Evolutionary conservation across 2,113 vertebrate genomes (phyloP).

Genomic region (Grammomys dolichurus): DNA sequence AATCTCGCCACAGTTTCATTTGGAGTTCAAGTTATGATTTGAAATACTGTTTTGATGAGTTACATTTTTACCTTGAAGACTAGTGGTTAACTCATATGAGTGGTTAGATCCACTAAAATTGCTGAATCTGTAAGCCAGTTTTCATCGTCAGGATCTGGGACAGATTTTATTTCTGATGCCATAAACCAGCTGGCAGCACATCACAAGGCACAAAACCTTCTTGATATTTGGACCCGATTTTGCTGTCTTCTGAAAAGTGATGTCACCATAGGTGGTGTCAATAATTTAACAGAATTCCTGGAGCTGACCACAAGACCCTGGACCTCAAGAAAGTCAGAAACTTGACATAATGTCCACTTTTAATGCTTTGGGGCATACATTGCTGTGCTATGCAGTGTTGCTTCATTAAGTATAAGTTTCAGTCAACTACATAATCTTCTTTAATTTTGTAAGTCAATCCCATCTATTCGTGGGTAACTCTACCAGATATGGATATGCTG

Average conservation of each 20-base stretch:
- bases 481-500: neutral
- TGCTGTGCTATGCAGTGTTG: neutral
- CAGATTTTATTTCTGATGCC: neutral
- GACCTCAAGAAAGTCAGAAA: neutral
- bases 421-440: neutral
- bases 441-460: neutral
- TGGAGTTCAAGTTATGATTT: neutral
- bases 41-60: neutral
- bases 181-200: neutral
- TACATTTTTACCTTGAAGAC: neutral
- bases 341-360: neutral
- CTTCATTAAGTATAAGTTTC: neutral
- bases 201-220: neutral
- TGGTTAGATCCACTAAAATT: neutral
- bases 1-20: neutral
- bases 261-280: neutral
- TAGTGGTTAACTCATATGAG: neutral
- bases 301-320: no score
- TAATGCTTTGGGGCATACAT: neutral
- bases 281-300: neutral
- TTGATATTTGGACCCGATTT: neutral
- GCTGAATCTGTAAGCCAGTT: neutral
- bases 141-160: neutral
- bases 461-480: neutral
- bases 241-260: neutral